A percentile compares a stretch with the other conserved stretches of the same genome.
phyloP scores from a whole-genome alignment of 2,797 vertebrate genomes.

The Macropus fuliginosus region DNA sequence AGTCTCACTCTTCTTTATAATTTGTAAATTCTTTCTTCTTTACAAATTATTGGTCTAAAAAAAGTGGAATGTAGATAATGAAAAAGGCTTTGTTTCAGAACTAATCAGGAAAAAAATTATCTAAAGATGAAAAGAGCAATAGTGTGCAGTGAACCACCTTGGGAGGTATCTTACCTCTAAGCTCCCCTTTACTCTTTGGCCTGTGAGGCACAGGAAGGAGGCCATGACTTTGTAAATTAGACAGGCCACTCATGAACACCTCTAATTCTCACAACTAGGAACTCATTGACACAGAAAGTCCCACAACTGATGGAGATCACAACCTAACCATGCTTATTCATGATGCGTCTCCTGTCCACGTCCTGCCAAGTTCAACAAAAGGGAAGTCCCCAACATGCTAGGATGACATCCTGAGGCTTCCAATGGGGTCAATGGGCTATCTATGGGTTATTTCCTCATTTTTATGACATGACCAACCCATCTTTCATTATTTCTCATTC shows the following conservation, averaged over 20 bases:
- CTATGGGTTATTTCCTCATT: not conserved
- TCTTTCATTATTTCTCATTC: not conserved
- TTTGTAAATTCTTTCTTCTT: not conserved
- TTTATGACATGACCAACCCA: not conserved
- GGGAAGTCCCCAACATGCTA: not conserved
- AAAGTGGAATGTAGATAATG: slow-evolving; percentile 49
- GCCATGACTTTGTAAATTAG: not conserved
- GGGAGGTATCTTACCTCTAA: not conserved
- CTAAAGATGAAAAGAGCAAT: slow-evolving; percentile 55
- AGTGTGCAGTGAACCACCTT: slow-evolving; percentile 10
- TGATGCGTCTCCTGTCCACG: not conserved
- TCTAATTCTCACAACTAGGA: not conserved
- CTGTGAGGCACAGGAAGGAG: not conserved
- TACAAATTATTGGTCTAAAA: not conserved
- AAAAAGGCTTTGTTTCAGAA: slow-evolving; percentile 27
- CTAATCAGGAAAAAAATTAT: slow-evolving; percentile 48
- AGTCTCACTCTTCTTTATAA: not conserved
- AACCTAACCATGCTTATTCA: not conserved
- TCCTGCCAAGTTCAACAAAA: not conserved
- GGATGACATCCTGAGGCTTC: not conserved
- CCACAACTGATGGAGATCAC: not conserved
- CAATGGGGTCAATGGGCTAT: not conserved
- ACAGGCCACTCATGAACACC: not conserved
- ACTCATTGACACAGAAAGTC: not conserved
- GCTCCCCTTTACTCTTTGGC: not conserved